Evolutionary conservation across 1,140 invertebrate genomes (phyloP).

Genomic region (Pemphigus obesinymphae): DNA sequence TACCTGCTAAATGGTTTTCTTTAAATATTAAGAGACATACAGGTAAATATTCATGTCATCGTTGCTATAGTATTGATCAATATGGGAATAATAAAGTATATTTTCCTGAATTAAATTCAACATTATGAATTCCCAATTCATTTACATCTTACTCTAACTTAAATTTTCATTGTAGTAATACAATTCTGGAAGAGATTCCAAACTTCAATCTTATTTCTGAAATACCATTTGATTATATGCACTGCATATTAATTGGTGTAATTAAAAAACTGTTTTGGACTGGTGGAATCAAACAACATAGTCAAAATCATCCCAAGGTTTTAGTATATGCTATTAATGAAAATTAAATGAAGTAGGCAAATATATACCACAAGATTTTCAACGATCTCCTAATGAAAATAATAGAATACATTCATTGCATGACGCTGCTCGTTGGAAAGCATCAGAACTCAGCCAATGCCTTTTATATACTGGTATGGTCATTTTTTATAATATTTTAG

Average conservation of each 20-base stretch:
- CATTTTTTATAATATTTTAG: neutral
- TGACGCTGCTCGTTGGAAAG: neutral
- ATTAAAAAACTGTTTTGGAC: neutral
- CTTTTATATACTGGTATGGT: neutral
- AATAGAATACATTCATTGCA: neutral
- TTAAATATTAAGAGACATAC: neutral
- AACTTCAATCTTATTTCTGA: neutral
- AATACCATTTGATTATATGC: conserved; percentile 16
- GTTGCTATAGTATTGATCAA: neutral
- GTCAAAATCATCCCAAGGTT: neutral
- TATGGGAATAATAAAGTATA: neutral
- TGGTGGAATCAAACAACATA: neutral
- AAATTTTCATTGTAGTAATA: neutral
- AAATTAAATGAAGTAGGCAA: neutral
- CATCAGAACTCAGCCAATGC: neutral
- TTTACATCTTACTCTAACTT: neutral
- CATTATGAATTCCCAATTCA: neutral
- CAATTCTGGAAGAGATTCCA: neutral
- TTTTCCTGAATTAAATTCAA: neutral
- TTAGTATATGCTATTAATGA: neutral
- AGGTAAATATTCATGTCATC: neutral
- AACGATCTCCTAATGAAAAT: neutral
- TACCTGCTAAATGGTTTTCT: too few relatives aligned
- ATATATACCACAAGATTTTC: neutral
- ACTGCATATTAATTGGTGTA: neutral